Evolutionary conservation across 2,888 invertebrate genomes (phyloP).

Genomic region (Athetis lepigone): DNA sequence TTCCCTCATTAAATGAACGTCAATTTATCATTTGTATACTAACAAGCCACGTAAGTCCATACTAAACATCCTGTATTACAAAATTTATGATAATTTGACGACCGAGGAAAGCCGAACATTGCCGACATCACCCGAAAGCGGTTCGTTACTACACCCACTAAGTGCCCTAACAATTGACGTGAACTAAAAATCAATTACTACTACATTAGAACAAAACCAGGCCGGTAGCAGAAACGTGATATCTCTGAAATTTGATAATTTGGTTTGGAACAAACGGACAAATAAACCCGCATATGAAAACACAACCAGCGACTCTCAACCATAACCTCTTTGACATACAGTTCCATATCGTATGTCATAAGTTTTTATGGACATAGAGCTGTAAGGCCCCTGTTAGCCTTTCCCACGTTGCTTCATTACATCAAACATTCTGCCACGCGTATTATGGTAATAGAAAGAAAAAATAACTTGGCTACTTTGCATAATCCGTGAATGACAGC

Average conservation of each 20-base stretch:
- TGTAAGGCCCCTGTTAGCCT: slow-evolving; percentile 72
- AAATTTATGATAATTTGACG: slow-evolving; percentile 57
- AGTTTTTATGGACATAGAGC: slow-evolving; percentile 48
- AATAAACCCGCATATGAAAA: slow-evolving; percentile 69
- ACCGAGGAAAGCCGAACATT: slow-evolving; percentile 41
- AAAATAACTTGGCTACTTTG: slow-evolving; percentile 81
- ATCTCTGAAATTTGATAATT: slow-evolving; percentile 75
- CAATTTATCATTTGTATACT: slow-evolving; percentile 46
- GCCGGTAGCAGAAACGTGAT: slow-evolving; percentile 70
- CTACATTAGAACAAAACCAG: slow-evolving; percentile 67
- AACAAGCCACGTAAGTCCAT: slow-evolving; percentile 30
- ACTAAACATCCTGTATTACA: slow-evolving; percentile 53
- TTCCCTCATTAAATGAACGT: slow-evolving; percentile 22
- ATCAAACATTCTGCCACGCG: slow-evolving; percentile 80
- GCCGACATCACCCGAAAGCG: slow-evolving; percentile 23
- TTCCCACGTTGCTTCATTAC: slow-evolving; percentile 85
- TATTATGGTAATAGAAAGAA: slow-evolving; percentile 86
- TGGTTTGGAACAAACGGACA: slow-evolving; percentile 68
- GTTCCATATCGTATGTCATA: slow-evolving; percentile 47
- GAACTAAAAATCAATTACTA: slow-evolving; percentile 64
- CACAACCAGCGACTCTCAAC: slow-evolving; percentile 12
- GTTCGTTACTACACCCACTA: slow-evolving; percentile 38
- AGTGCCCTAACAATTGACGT: slow-evolving; percentile 52
- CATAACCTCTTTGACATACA: slow-evolving; percentile 34
- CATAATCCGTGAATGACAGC: slow-evolving; percentile 84